A percentile compares a stretch with the other conserved stretches of the same genome.
Evolutionary conservation across 2,888 invertebrate species (phyloP).

Genomic region (Drosophila prostipennis): DNA sequence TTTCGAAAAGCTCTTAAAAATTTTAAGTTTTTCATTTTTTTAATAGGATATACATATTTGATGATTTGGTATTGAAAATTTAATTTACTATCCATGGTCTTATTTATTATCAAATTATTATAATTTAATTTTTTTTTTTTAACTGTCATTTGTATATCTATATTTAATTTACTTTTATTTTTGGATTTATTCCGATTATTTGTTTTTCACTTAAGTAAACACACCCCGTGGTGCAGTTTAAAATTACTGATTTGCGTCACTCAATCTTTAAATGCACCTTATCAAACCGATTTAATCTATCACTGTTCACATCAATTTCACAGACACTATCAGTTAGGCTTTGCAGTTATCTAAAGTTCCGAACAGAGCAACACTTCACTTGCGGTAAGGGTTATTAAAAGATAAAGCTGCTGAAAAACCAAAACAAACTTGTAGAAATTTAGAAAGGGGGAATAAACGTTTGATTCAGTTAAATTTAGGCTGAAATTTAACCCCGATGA

Average conservation of each 20-base stretch:
- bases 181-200: neutral
- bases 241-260: conserved; percentile 23
- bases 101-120: too few relatives aligned
- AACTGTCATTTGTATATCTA: too few relatives aligned
- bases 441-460: neutral
- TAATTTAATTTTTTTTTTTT: too few relatives aligned
- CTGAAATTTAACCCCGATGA: conserved; percentile 4
- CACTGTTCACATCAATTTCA: conserved; percentile 7
- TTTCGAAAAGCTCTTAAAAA: too few relatives aligned
- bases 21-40: too few relatives aligned
- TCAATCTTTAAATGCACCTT: neutral
- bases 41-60: too few relatives aligned
- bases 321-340: conserved; percentile 16
- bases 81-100: too few relatives aligned
- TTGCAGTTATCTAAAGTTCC: conserved; percentile 20
- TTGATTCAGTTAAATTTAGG: conserved; percentile 6
- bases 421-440: conserved; percentile 20
- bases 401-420: conserved; percentile 19
- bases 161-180: too few relatives aligned
- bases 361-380: conserved; percentile 5
- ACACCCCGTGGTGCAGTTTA: neutral
- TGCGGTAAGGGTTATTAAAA: conserved; percentile 7
- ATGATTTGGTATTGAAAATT: too few relatives aligned
- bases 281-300: conserved; percentile 19
- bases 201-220: neutral